phyloP scores from a whole-genome alignment of 2,113 vertebrate species.

The Tachycineta bicolor region DNA sequence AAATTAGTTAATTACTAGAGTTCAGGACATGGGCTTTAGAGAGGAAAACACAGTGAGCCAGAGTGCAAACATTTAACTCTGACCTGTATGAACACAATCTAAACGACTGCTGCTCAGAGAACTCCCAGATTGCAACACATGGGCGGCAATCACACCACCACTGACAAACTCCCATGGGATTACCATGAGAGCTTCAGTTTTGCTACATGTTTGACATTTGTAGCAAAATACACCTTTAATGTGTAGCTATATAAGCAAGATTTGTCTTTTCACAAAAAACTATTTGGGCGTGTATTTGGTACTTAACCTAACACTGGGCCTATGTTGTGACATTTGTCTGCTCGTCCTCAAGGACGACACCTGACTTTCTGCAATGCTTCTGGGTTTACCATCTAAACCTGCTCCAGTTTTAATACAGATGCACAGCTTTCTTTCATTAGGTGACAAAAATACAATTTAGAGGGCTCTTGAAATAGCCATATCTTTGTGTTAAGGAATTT shows the following conservation, averaged over 20 bases:
- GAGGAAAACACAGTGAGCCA: neutral
- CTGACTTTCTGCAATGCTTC: neutral
- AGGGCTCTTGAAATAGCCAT: neutral
- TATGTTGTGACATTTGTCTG: neutral
- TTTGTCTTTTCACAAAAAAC: neutral
- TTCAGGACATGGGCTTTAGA: neutral
- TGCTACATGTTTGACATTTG: neutral
- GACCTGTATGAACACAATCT: neutral
- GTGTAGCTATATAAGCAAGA: neutral
- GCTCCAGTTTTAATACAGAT: neutral
- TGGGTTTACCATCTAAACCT: neutral
- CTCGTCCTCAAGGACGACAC: neutral
- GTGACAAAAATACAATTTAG: neutral
- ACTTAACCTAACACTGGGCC: neutral
- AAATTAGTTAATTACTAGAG: neutral
- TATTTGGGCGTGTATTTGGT: too few relatives aligned
- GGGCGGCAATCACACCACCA: neutral
- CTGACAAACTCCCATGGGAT: neutral
- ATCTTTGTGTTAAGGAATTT: neutral
- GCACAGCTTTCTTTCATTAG: neutral
- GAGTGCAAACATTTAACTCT: neutral
- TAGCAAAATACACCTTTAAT: neutral
- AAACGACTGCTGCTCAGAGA: neutral
- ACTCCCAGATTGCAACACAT: neutral
- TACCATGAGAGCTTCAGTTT: neutral